Evolutionary conservation across 2,113 vertebrate genomes (phyloP), one percentile per base, ranked within the genome.

Genomic region (Poeciliopsis occidentalis): DNA sequence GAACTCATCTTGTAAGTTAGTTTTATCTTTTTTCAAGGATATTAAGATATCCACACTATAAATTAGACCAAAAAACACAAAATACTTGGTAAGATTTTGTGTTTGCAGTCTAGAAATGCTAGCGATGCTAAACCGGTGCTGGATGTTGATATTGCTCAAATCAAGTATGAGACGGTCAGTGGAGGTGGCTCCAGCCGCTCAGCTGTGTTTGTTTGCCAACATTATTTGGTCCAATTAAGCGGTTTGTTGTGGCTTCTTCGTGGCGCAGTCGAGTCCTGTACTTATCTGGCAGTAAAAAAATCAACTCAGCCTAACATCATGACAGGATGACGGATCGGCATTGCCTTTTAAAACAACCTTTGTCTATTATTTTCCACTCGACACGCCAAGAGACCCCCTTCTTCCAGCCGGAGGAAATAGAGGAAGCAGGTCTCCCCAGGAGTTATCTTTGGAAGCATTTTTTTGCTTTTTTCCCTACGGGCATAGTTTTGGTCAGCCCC

Each of bases 401-500:
- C 80, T 74, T 77, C 82, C 85, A 78, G 37, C 72, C 32, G 51
- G 67, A 80, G 70, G 63, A 75, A 80, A 81, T 75, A 84, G 78
- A 70, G 51, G 84, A 81, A 80, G 31, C 82, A 81, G 85, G 86
- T 91, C 86, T 93, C 89, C 86, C 88, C 86, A 64, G 86, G 84
- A 90, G 92, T 94, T 95, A 92, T 94, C 93, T 89, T 93, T 94
- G 92, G 92, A 93, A 88, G 85, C 64, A 80, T 83, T 83, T 86
- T 90, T 81, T 54, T 22, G 6, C 47, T 37, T 37, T 17, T 17
- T 89, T 74, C 51, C 73, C 88, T 90, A 82, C 51, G 82, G 90
- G 77, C 92, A 93, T 93, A 92, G 84, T 92, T 95, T 94, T 94
- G 93, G 94, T 94, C 92, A 90, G 92, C 89, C 91, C 86, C 73